phyloP scores from a whole-genome alignment of 2,797 vertebrate genomes.

The Acipenser oxyrinchus region DNA sequence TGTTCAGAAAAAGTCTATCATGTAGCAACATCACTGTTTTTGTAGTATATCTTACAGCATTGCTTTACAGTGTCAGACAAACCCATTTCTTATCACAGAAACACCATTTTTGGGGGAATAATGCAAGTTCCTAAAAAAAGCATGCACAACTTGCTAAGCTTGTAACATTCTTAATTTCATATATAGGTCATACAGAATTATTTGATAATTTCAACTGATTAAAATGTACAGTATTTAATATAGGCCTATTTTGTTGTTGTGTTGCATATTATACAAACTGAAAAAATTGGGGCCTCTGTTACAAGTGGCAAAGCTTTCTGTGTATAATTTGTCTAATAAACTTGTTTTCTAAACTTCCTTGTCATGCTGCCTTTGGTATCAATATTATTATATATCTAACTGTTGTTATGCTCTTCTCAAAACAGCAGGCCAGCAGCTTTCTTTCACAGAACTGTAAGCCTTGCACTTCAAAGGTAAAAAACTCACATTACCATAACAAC shows the following conservation, averaged over 20 bases:
- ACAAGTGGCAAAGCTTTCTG: constrained; percentile 99
- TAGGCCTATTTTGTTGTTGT: constrained; percentile 99
- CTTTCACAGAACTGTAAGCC: no score
- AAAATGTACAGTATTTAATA: constrained; percentile 98
- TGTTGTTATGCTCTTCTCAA: neutral
- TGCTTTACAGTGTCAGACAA: constrained; percentile 80
- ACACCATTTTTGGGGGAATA: constrained; percentile 77
- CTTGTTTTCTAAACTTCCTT: constrained; percentile 94
- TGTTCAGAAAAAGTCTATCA: constrained; percentile 85
- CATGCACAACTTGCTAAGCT: constrained; percentile 94
- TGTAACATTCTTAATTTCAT: constrained; percentile 87
- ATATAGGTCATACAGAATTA: constrained; percentile 87
- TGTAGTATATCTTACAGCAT: constrained; percentile 80
- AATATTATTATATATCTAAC: neutral
- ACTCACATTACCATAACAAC: no score
- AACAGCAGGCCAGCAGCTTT: neutral
- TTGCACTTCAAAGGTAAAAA: no score
- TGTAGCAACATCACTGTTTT: constrained; percentile 80
- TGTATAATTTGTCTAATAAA: constrained; percentile 99
- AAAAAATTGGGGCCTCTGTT: constrained; percentile 98
- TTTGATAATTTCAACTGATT: constrained; percentile 89
- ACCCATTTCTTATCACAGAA: constrained; percentile 67
- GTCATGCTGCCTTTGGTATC: constrained; percentile 52
- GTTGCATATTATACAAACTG: constrained; percentile 97
- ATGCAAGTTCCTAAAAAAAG: constrained; percentile 85